A percentile compares a stretch with the other conserved stretches of the same genome.
phyloP scores from a whole-genome alignment of 2,113 vertebrate genomes.

The Elephas maximus region DNA sequence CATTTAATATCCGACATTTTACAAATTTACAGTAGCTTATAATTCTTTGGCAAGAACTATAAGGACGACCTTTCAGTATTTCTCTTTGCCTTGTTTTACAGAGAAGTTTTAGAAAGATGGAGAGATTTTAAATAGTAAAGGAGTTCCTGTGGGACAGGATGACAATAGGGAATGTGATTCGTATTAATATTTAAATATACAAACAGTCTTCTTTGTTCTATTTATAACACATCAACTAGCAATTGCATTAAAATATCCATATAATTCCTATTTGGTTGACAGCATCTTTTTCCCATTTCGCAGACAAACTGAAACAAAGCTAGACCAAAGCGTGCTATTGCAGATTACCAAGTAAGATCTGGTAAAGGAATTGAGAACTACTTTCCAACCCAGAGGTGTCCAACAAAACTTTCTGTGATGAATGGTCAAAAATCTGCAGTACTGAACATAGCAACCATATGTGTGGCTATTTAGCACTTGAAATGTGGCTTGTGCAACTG shows the following conservation, averaged over 20 bases:
- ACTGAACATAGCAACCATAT: background rate
- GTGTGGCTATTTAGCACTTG: background rate
- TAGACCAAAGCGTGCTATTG: background rate
- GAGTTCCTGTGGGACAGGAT: background rate
- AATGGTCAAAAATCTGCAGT: background rate
- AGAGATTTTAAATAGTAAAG: conserved; percentile 37
- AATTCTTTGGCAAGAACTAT: conserved; percentile 52
- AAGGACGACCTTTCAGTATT: conserved; percentile 7
- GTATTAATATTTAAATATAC: conserved; percentile 73
- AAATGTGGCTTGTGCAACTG: background rate
- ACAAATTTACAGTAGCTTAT: conserved; percentile 57
- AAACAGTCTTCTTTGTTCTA: conserved; percentile 49
- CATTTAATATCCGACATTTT: conserved; percentile 22
- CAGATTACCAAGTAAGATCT: background rate
- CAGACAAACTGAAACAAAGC: background rate
- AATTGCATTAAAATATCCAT: conserved; percentile 64
- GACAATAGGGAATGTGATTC: conserved; percentile 28
- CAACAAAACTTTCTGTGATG: background rate
- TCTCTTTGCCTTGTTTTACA: background rate
- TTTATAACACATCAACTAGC: conserved; percentile 76
- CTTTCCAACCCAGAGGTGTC: background rate
- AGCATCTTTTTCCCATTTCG: conserved; percentile 7
- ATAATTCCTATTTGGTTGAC: conserved; percentile 33
- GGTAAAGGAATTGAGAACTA: background rate
- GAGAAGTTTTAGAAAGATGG: conserved; percentile 40